Percentiles rank a stretch among this genome's conserved stretches.
Conservation (phyloP, 1,140 invertebrate genomes). For the Aradophagus sp. region DNA sequence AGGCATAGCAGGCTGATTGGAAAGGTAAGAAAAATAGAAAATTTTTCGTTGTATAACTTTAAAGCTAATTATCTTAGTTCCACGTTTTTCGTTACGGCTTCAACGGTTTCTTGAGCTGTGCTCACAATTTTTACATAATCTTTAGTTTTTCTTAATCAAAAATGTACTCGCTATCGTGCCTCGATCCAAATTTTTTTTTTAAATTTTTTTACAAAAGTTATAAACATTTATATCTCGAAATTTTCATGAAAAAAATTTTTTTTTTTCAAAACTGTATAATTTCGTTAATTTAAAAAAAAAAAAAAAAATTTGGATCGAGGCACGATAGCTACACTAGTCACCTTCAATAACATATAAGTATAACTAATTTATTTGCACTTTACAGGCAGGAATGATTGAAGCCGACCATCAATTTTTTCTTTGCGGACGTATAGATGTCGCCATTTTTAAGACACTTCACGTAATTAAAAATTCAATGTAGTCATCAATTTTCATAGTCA, state of each 20-base stretch:
- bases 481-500: no score
- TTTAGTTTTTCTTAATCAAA: background rate
- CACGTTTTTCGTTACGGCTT: background rate
- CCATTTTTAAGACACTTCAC: no score
- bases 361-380: no score
- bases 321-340: slow-evolving; percentile 11
- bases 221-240: slow-evolving; percentile 6
- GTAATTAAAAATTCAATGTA: no score
- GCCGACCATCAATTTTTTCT: background rate
- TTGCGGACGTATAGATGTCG: background rate
- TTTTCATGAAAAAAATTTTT: slow-evolving; percentile 17
- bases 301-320: slow-evolving; percentile 7
- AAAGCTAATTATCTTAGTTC: background rate
- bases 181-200: background rate
- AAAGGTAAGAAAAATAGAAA: background rate
- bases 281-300: no score
- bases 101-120: background rate
- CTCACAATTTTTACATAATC: background rate
- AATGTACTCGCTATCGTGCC: background rate
- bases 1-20: background rate
- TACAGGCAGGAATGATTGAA: background rate
- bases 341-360: background rate
- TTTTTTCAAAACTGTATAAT: no score
- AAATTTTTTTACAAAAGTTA: background rate
- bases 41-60: background rate